Conservation (phyloP, 2,888 invertebrate species). For the Chrysomela aeneicollis region DNA sequence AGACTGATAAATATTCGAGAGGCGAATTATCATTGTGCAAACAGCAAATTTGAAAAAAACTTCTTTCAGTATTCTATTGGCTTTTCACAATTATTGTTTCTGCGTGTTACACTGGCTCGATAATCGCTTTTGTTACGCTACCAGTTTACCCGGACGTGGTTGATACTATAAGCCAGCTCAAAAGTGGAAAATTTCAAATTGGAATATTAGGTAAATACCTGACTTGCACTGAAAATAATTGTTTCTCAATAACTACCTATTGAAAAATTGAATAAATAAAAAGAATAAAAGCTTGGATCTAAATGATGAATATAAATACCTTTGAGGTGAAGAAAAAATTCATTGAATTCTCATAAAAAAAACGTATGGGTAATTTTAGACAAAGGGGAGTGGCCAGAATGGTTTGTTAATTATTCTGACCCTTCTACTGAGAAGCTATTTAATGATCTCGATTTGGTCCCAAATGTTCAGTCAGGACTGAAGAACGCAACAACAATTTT, state of each 20-base stretch:
- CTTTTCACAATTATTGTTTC: conserved; percentile 86
- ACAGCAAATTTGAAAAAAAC: too few species aligned
- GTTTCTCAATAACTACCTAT: too few species aligned
- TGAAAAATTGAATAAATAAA: too few species aligned
- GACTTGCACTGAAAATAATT: too few species aligned
- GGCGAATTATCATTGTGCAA: too few species aligned
- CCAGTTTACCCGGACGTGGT: conserved; percentile 79
- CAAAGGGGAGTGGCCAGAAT: conserved; percentile 77
- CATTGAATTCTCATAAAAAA: too few species aligned
- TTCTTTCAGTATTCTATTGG: conserved; percentile 79
- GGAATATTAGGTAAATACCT: conserved; percentile 73
- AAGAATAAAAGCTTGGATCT: too few species aligned
- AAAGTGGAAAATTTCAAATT: conserved; percentile 73
- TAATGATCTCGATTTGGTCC: conserved; percentile 73
- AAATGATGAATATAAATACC: too few species aligned
- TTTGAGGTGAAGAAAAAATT: too few species aligned
- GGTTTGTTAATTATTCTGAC: conserved; percentile 78
- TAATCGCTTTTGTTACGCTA: conserved; percentile 83
- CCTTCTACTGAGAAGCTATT: conserved; percentile 68
- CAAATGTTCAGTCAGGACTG: conserved; percentile 72
- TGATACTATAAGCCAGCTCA: conserved; percentile 72
- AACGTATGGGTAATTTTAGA: too few species aligned
- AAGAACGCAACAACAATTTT: conserved; percentile 77
- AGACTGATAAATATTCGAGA: too few species aligned
- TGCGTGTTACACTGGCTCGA: conserved; percentile 84